These are phyloP conservation scores for Itoplectis maculator DNA, from an alignment of 2,888 invertebrate species.

Conservation along the genomic window DNA sequence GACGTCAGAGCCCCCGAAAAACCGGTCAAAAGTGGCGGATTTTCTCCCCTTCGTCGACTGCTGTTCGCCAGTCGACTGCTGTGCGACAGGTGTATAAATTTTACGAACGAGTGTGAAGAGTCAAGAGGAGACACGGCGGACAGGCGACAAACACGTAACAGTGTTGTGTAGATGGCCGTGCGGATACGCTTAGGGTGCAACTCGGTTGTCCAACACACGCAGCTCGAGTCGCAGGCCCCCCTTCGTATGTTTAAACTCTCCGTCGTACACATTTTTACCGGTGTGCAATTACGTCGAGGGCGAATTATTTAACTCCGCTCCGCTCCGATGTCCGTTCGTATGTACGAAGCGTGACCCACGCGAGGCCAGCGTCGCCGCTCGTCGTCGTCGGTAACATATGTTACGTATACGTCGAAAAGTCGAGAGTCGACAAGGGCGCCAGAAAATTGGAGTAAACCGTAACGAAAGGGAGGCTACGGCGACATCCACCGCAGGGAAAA, in stretches of 20 bases:
- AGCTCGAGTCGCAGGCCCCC: conserved; percentile 29
- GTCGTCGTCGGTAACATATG: conserved; percentile 65
- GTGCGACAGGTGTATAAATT: conserved; percentile 58
- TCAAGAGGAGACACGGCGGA: conserved; percentile 42
- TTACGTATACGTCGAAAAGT: conserved; percentile 65
- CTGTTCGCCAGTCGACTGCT: conserved; percentile 46
- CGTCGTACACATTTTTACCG: conserved; percentile 53
- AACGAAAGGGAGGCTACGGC: conserved; percentile 45
- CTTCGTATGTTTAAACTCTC: conserved; percentile 63
- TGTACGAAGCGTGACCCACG: conserved; percentile 61
- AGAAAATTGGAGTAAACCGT: conserved; percentile 44
- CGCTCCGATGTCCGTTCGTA: conserved; percentile 63
- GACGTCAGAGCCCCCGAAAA: no score
- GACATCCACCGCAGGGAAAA: conserved; percentile 11
- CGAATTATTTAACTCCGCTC: conserved; percentile 79
- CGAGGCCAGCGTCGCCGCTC: conserved; percentile 35
- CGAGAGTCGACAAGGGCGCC: conserved; percentile 60
- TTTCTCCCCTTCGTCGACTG: neutral
- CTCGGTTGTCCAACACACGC: neutral
- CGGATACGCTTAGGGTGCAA: neutral
- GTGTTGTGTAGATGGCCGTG: conserved; percentile 1
- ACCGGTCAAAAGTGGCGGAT: no score
- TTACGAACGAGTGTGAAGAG: conserved; percentile 54
- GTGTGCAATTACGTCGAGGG: conserved; percentile 75
- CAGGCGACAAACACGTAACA: conserved; percentile 15